phyloP scores from a whole-genome alignment of 1,140 invertebrate species.

The Pseudomyrmex dendroicus region DNA sequence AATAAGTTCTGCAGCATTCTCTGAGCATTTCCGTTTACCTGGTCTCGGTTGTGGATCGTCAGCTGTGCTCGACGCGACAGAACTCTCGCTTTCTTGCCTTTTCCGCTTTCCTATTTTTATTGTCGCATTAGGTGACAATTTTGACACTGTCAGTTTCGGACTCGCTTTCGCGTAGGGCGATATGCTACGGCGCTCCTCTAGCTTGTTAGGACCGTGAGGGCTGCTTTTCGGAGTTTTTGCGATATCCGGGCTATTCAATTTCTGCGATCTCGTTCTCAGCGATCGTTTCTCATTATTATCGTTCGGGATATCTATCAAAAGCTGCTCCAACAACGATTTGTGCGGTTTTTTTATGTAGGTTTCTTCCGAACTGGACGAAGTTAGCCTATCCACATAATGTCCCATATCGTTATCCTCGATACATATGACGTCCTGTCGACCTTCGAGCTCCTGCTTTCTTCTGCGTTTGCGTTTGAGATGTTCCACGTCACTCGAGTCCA shows the following conservation, averaged over 20 bases:
- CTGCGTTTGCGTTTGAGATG: conserved; percentile 81
- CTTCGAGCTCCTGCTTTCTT: conserved; percentile 84
- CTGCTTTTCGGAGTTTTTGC: conserved; percentile 87
- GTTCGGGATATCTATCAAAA: conserved; percentile 91
- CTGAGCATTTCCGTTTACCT: conserved; percentile 88
- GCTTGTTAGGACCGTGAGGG: conserved; percentile 83
- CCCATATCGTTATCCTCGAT: conserved; percentile 82
- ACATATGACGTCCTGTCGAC: conserved; percentile 83
- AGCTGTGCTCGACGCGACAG: conserved; percentile 87
- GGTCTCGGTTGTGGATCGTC: conserved; percentile 86
- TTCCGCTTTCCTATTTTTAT: conserved; percentile 87
- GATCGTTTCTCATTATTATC: conserved; percentile 86
- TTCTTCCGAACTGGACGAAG: conserved; percentile 77
- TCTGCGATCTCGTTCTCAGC: conserved; percentile 89
- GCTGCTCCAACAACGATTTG: conserved; percentile 90
- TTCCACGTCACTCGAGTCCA: conserved; percentile 79
- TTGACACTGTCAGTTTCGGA: conserved; percentile 77
- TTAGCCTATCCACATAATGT: conserved; percentile 81
- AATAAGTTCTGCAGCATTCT: conserved; percentile 89
- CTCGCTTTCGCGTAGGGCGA: conserved; percentile 84
- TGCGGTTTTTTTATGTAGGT: conserved; percentile 77
- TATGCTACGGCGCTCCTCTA: conserved; percentile 83
- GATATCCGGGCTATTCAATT: conserved; percentile 89
- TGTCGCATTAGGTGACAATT: conserved; percentile 78
- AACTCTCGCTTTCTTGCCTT: conserved; percentile 91